A percentile compares a stretch with the other conserved stretches of the same genome.
Evolutionary conservation across 2,797 vertebrate species (phyloP).

Genomic region (Lagodon rhomboides): DNA sequence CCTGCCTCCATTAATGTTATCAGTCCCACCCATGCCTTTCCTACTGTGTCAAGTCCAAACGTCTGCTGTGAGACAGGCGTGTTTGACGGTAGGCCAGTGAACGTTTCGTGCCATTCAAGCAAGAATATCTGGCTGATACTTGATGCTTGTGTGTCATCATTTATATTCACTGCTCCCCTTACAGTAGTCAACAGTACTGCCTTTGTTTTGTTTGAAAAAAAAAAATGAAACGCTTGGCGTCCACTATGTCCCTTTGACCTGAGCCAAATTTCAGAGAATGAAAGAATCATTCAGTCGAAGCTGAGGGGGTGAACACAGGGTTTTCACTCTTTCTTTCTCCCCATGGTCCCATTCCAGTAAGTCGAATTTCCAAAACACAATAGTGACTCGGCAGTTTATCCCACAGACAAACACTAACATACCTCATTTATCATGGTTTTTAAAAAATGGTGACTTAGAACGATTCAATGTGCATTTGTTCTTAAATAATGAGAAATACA

Average conservation of each 20-base stretch:
- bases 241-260: neutral
- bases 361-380: neutral
- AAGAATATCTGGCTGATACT: neutral
- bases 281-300: neutral
- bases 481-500: neutral
- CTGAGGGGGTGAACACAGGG: neutral
- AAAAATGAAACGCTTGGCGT: neutral
- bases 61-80: neutral
- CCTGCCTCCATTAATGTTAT: neutral
- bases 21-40: neutral
- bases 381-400: neutral
- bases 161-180: neutral
- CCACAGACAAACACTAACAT: neutral
- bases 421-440: no score
- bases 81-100: neutral
- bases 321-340: neutral
- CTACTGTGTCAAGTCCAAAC: neutral
- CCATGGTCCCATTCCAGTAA: neutral
- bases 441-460: no score
- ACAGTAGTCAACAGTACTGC: neutral
- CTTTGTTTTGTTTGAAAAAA: neutral
- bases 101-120: neutral
- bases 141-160: neutral
- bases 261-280: neutral
- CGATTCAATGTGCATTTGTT: neutral